Base-by-base conservation (phyloP, 2,888 invertebrate genomes). In the Oxystoma pomonae region DNA sequence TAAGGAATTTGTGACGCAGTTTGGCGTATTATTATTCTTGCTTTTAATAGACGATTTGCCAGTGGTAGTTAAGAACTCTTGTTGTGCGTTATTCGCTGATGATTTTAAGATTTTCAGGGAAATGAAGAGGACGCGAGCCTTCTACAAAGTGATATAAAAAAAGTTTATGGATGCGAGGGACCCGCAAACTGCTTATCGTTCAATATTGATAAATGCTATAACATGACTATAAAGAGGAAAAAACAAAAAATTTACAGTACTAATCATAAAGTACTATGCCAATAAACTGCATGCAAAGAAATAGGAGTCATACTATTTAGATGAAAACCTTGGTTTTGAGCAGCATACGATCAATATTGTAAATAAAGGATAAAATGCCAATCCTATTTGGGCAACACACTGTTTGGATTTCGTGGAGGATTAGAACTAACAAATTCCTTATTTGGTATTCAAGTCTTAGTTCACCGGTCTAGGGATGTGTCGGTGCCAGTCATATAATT, bases 131-230 rank as follows among this genome's bases (percentile, higher is more conserved):
- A 22, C 50, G 22, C 51, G 12, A 59, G 59, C n/a, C n/a, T n/a
- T n/a, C 50, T 59, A 53, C 20, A 20, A 16, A 50, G 35, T 49
- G 35, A 50, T 51, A 50, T 51, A 22, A 59, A 52, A 59, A 52
- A 51, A 59, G 59, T 59, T 17, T 59, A 60, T 53, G 60, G 53
- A n/a, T 55, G 55, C 53, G 51, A 51, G n/a, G 21, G 51, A 18
- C 53, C 60, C 51, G 53, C 51, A 50, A n/a, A n/a, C n/a, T n/a
- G n/a, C n/a, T n/a, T n/a, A n/a, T n/a, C n/a, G n/a, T n/a, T n/a
- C n/a, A n/a, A n/a, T n/a, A 12, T 50, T 9, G n/a, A 61, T 49
- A 61, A 61, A 61, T 61, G 60, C 22, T 60, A 53, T 3, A 53
- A 53, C 52, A 60, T 55, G 12, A 55, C 59, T 52, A 59, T 59